Conservation (phyloP, 2,113 vertebrate genomes). For the Dasyprocta punctata region DNA sequence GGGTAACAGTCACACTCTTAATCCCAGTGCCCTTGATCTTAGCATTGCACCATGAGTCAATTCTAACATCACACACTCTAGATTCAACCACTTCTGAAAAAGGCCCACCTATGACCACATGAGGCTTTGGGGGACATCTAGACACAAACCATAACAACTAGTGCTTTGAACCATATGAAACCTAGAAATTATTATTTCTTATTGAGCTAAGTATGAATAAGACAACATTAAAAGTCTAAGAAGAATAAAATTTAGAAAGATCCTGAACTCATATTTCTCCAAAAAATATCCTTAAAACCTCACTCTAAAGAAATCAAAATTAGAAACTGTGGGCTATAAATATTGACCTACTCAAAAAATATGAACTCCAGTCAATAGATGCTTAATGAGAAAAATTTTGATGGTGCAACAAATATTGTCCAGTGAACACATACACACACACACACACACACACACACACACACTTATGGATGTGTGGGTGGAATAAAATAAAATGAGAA, state of each 20-base stretch:
- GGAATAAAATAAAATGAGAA: not conserved
- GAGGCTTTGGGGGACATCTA: not conserved
- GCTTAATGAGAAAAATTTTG: not conserved
- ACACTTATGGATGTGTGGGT: not conserved
- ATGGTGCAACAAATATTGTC: not conserved
- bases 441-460: not conserved
- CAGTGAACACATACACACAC: not conserved
- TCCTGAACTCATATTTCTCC: not conserved
- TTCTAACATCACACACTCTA: not conserved
- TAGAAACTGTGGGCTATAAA: not conserved
- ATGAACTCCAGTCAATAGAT: not conserved
- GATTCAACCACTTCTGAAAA: not conserved
- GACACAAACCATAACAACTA: not conserved
- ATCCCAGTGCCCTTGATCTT: not conserved
- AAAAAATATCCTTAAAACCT: not conserved
- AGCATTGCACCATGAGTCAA: not conserved
- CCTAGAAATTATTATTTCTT: not conserved
- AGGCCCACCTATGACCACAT: not conserved
- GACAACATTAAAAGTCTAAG: not conserved
- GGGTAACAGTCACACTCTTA: not conserved
- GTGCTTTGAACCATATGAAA: not conserved
- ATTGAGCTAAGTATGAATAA: not conserved
- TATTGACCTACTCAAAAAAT: not conserved
- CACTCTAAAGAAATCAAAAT: not conserved
- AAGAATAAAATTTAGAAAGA: slow-evolving; percentile 11